Percentiles rank a stretch among this genome's conserved stretches.
These are phyloP conservation scores for Paedocypris micromegethes DNA, from an alignment of 2,797 vertebrate species.

Conservation along the genomic window DNA sequence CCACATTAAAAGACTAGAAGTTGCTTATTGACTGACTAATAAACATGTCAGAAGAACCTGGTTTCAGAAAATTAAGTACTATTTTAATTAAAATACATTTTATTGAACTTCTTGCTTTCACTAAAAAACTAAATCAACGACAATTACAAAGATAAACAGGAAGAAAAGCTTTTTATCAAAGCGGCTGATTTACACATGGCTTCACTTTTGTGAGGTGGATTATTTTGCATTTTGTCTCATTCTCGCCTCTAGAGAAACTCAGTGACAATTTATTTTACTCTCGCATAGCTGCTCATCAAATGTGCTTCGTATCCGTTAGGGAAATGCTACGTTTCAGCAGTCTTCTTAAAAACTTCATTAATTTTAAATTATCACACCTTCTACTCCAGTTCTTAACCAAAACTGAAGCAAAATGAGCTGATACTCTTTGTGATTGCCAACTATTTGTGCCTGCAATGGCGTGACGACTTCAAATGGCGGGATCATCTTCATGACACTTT, in stretches of 20 bases:
- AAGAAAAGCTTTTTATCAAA: not conserved
- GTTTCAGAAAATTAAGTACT: too few species aligned
- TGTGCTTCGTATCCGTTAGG: conserved; percentile 29
- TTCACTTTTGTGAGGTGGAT: not conserved
- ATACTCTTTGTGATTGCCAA: not conserved
- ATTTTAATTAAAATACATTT: too few species aligned
- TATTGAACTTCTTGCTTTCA: not conserved
- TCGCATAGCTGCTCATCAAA: conserved; percentile 26
- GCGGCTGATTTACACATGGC: not conserved
- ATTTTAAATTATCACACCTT: conserved; percentile 4
- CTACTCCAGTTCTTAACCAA: conserved; percentile 5
- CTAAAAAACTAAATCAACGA: not conserved
- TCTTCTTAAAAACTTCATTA: conserved; percentile 25
- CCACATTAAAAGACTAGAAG: not conserved
- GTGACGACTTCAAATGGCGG: too few species aligned
- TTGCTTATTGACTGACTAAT: not conserved
- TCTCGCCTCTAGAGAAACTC: not conserved
- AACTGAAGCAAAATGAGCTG: not conserved
- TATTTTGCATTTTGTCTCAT: not conserved
- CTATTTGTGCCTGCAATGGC: too few species aligned
- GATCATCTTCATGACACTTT: too few species aligned
- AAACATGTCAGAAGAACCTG: not conserved
- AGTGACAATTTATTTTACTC: conserved; percentile 20
- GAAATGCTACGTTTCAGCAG: conserved; percentile 13
- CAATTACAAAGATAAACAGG: not conserved